Base-by-base conservation (phyloP, 2,113 vertebrate genomes). In the Megatriorchis doriae region DNA sequence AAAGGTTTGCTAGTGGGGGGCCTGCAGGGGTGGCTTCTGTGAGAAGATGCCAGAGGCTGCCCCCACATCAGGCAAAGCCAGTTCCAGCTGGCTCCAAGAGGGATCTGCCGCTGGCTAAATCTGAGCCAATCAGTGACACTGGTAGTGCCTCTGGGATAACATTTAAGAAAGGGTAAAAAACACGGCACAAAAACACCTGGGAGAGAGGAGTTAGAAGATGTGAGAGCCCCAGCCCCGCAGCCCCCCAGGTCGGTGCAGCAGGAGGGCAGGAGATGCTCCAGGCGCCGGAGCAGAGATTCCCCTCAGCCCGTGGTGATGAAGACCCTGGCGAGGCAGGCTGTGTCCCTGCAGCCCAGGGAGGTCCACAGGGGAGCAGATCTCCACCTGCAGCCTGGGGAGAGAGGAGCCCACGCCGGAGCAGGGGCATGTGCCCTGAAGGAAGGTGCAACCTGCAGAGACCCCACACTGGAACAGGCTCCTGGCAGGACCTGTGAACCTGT, bases 111-210 rank as follows among this genome's bases (percentile, higher is more conserved):
- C 38, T 58, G 58, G 42, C 58, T 75, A 43, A 55, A 47, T 52
- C 22, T 42, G 26, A 78, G 34, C 4, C 38, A 31, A 2, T 40
- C 75, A 67, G 47, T 0, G 0, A 25, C 25, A 21, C 12, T 25
- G 26, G 16, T 45, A 80, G 5, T 1, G 7, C 3, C 6, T 77
- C 17, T 42, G 9, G 17, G 38, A 55, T 52, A 52, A 74, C 25
- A 43, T 36, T 79, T 71, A 75, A 48, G 26, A 56, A 84, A 82
- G n/a, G 4, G 13, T 65, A 52, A 81, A 81, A 91, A 42, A 4
- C 7, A 1, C 7, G 48, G 12, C 6, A 2, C 16, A 81, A 34
- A 34, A 78, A 18, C 17, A 52, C 12, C 48, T 38, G 19, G 71
- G 52, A 89, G 63, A 52, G 7, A 80, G 6, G 40, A 84, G 3